Evolutionary conservation across 2,888 invertebrate genomes (phyloP), one percentile per base, ranked within the genome.

Genomic region (Agonum fuliginosum): DNA sequence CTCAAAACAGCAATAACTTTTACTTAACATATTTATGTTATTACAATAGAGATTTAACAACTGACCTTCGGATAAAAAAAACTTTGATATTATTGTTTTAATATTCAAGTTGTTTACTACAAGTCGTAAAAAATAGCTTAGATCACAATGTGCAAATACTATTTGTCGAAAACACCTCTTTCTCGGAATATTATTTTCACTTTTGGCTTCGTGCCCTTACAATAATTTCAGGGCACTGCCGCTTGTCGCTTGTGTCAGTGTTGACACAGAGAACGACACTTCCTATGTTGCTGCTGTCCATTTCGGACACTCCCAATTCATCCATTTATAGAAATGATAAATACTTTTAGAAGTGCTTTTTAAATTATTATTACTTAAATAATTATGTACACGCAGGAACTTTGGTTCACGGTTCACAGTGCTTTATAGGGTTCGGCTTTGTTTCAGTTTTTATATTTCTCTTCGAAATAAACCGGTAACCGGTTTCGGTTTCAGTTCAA

Each of bases 181-280:
- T 62, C 58, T 62, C 58, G 17, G 58, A 62, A 62, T 62, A 62
- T 62, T 62, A 62, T 62, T 62, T 62, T 30, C 58, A 62, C 30
- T 62, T 62, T 62, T 62, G 58, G 58, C 58, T 10, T 1, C 27
- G 1, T 62, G 58, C 58, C 58, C 30, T 30, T 62, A 58, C 54
- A 58, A 24, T 30, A 30, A 30, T 30, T 30, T 58, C 54, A 24
- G 27, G 54, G 54, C 54, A 58, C 2, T 58, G 5, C 3, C 27
- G 27, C 46, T 1, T 46, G 46, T 4, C 14, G n/a, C n/a, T 6
- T n/a, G n/a, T 17, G 17, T 12, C 14, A 46, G 17, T 46, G 46
- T 17, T 46, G 46, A 37, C 10, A 37, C 12, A 37, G n/a, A 37
- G 12, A 37, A n/a, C n/a, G n/a, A 30, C 30, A 30, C 30, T 30